Evolutionary conservation across 2,797 vertebrate species (phyloP).

Genomic region (Danio tinwini): DNA sequence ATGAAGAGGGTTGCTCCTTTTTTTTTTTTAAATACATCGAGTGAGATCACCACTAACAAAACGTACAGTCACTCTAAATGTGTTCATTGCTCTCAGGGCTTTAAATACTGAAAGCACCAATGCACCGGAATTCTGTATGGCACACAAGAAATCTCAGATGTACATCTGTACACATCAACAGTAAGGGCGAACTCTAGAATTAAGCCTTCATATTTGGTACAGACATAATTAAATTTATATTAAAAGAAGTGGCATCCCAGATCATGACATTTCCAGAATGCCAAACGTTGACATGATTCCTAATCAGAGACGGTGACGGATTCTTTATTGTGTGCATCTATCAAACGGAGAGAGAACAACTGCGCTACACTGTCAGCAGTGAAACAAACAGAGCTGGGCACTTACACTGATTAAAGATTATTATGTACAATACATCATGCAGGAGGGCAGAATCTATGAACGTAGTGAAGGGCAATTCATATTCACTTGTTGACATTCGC

Average conservation of each 20-base stretch:
- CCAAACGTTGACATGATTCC: not conserved
- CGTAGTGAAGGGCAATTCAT: slow-evolving; percentile 1
- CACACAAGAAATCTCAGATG: slow-evolving; percentile 34
- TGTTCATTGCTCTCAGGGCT: slow-evolving; percentile 1
- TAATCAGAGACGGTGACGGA: slow-evolving; percentile 9
- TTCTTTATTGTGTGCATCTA: not conserved
- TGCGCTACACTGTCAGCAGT: not conserved
- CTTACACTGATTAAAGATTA: slow-evolving; percentile 19
- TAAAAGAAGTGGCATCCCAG: slow-evolving; percentile 10
- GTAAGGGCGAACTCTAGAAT: slow-evolving; percentile 8
- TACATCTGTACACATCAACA: slow-evolving; percentile 13
- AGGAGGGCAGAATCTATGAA: slow-evolving; percentile 2
- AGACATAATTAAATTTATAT: slow-evolving; percentile 19
- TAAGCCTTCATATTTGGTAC: slow-evolving; percentile 19
- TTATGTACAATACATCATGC: slow-evolving; percentile 34
- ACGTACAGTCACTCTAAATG: slow-evolving; percentile 13
- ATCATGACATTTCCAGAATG: not conserved
- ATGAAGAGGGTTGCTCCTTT: slow-evolving; percentile 18
- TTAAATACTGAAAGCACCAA: slow-evolving; percentile 23
- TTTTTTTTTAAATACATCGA: slow-evolving; percentile 42
- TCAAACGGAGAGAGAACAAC: slow-evolving; percentile 7
- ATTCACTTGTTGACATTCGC: not conserved
- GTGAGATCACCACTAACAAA: slow-evolving; percentile 35
- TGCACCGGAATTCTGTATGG: slow-evolving; percentile 30
- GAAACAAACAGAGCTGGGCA: slow-evolving; percentile 2